Percentiles rank a stretch among this genome's conserved stretches.
phyloP scores from a whole-genome alignment of 2,888 invertebrate species.

The Lochmaea capreae region DNA sequence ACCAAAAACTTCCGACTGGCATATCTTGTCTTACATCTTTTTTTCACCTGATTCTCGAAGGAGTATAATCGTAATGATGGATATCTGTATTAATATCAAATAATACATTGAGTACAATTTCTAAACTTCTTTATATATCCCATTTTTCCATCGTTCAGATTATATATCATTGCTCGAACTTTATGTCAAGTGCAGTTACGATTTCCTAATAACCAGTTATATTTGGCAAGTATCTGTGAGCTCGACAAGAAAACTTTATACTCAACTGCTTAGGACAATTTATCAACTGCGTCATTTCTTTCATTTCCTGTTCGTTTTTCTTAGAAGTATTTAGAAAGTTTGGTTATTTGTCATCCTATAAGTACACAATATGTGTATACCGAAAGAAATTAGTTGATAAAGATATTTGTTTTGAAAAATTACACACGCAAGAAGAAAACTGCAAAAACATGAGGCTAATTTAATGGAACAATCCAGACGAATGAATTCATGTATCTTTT shows the following conservation, averaged over 20 bases:
- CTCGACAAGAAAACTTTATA: not conserved
- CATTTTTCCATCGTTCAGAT: not conserved
- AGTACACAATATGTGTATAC: constrained; percentile 4
- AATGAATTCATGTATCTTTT: no score
- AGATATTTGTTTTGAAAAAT: not conserved
- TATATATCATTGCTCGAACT: constrained; percentile 2
- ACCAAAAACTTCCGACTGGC: no score
- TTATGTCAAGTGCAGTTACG: constrained; percentile 8
- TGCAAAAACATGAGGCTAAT: no score
- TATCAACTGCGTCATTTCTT: not conserved
- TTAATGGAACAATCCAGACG: not conserved
- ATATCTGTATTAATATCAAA: no score
- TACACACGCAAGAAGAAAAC: not conserved
- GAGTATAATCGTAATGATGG: no score
- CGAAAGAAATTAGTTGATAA: not conserved
- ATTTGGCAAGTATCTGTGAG: constrained; percentile 7
- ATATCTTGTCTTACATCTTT: no score
- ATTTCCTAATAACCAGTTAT: constrained; percentile 6
- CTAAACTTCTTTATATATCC: not conserved
- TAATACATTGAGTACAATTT: not conserved
- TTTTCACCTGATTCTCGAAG: no score
- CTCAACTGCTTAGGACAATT: not conserved
- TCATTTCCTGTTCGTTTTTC: not conserved
- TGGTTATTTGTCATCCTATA: not conserved
- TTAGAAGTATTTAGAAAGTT: not conserved